Base-by-base conservation (phyloP, 53 echinoderm and acorn worm genomes). In the Echinometra lucunter region DNA sequence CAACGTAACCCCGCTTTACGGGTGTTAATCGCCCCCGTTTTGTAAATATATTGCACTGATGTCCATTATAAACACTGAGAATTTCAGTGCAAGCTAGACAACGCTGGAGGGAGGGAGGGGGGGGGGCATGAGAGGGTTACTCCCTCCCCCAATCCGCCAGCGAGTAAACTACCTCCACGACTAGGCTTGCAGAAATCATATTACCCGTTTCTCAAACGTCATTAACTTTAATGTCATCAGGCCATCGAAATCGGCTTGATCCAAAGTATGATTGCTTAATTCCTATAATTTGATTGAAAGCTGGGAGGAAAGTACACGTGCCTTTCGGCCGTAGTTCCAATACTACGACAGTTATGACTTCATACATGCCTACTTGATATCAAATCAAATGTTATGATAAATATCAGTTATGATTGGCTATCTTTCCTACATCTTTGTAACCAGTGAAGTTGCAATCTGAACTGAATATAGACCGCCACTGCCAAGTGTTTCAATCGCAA, bases 251-350 rank as follows among this genome's bases (percentile, higher is more conserved):
- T 85, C 49, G 10, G 30, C 45, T 49, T 28, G 21, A 19, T 78
- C 49, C 85, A 85, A 85, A 85, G 40, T 85, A 85, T 85, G 53
- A 85, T 85, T 85, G 47, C 85, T 47, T 85, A 85, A 85, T 47
- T n/a, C 85, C 30, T 11, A 13, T 49, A 85, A 85, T 85, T 49
- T 45, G 45, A 85, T 49, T 85, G 85, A 13, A 49, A 53, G 85
- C 49, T 44, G 18, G 42, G 49, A 30, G 85, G 30, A 85, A 85
- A 85, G 78, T 78, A 35, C 78, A 85, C 17, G 85, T 4, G 85
- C 85, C n/a, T 49, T 19, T 49, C 45, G 47, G 15, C 1, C 42
- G 28, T 49, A 49, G 27, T 44, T 85, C 15, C 18, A 45, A 49
- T 45, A 30, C 49, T 49, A 28, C 6, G 49, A 49, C 9, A 49